Evolutionary conservation across 2,113 vertebrate species (phyloP).

Genomic region (Rhea pennata): DNA sequence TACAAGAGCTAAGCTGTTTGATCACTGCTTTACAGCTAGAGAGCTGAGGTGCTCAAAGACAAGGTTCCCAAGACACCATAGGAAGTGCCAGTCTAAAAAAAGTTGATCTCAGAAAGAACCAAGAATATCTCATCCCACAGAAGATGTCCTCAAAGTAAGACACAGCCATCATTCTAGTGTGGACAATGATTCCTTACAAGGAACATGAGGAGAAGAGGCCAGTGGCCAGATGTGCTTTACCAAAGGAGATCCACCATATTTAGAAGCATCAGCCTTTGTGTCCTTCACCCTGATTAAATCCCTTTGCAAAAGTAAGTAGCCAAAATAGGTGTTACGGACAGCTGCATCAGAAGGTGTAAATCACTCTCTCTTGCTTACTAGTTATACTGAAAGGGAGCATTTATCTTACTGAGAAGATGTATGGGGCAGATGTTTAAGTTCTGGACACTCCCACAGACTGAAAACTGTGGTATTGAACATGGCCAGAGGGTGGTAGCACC

Average conservation of each 20-base stretch:
- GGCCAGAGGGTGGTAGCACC: constrained; percentile 57
- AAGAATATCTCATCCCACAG: not conserved
- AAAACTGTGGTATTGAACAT: not conserved
- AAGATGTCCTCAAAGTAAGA: not conserved
- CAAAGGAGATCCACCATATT: rapidly evolving
- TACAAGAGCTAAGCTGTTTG: not conserved
- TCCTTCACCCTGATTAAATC: not conserved
- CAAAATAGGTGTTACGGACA: not conserved
- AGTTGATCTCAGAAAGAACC: not conserved
- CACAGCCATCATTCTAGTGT: rapidly evolving
- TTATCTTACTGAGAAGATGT: not conserved
- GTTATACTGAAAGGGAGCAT: not conserved
- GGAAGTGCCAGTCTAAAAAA: not conserved
- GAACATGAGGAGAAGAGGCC: not conserved
- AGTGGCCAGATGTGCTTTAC: rapidly evolving
- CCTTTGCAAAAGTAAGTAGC: not conserved
- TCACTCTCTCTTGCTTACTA: not conserved
- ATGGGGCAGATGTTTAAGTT: rapidly evolving
- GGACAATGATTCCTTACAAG: not conserved
- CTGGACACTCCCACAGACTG: not conserved
- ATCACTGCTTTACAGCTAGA: not conserved
- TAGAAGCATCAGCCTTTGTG: not conserved
- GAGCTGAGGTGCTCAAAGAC: not conserved
- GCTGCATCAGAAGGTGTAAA: not conserved
- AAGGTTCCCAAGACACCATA: not conserved